Base-by-base conservation (phyloP, 2,113 vertebrate genomes). In the Neogobius melanostomus region DNA sequence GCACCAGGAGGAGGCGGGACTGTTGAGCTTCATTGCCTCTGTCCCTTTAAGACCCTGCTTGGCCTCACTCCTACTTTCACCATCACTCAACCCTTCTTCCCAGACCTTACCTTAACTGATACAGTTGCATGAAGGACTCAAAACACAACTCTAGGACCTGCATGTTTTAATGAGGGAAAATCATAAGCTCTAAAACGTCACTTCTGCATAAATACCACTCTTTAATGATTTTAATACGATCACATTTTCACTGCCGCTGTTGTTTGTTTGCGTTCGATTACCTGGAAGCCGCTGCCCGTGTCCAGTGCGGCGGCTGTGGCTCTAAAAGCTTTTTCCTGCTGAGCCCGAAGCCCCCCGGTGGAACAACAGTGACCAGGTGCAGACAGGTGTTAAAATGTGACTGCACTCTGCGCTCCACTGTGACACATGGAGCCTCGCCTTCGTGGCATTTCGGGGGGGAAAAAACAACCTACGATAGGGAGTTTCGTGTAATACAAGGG, bases 301-400 rank as follows among this genome's bases (percentile, higher is more conserved):
- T 12, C 8, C 54, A 74, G n/a, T 15, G 45, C 74, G 45, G 51
- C 69, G 53, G 28, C 28, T 46, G 14, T 60, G 52, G 59, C 74
- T 17, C 69, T 85, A 65, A 77, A 80, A 87, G 82, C 72, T 69
- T 84, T 82, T 75, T 49, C 72, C 64, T 83, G 80, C 76, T 78
- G 63, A 54, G 64, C 78, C 68, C 6, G 8, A 36, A 66, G 28
- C 28, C 28, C 43, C 72, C 16, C 77, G 21, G 63, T 28, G 76
- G 62, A 49, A 69, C 66, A 80, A 68, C 66, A 80, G 67, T 3
- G 44, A 63, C 71, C 71, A 57, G 56, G 60, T 53, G 1, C 52
- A 79, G 72, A 64, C 64, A 73, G 75, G 68, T 77, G 79, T 77
- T 64, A 75, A 79, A 80, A 81, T 84, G 79, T 75, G 28, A 36